Conservation (phyloP, 1,140 invertebrate species). For the Eumaeus atala region DNA sequence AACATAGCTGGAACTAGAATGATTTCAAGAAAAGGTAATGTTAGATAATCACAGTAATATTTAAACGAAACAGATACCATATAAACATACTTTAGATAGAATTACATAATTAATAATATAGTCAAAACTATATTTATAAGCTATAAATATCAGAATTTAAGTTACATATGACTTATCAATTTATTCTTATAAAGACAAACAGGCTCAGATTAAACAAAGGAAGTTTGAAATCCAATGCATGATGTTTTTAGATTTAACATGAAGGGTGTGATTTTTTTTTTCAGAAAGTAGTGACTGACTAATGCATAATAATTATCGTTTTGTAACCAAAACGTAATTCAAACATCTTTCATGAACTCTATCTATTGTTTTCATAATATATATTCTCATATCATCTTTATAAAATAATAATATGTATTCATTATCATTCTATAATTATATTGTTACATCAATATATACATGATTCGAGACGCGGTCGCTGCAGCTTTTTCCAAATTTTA, state of each 20-base stretch:
- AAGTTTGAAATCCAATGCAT: slow-evolving; percentile 1
- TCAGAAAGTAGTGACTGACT: slow-evolving; percentile 5
- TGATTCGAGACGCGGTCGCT: slow-evolving; percentile 43
- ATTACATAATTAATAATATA: too few species aligned
- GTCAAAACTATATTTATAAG: too few species aligned
- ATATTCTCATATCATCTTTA: slow-evolving; percentile 25
- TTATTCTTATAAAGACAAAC: too few species aligned
- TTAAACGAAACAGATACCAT: too few species aligned
- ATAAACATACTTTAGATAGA: too few species aligned
- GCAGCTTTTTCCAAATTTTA: slow-evolving; percentile 54
- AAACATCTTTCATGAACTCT: slow-evolving; percentile 3
- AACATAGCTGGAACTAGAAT: too few species aligned
- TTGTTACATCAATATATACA: slow-evolving; percentile 19
- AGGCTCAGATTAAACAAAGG: neutral
- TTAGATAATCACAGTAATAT: too few species aligned
- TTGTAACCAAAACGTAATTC: neutral
- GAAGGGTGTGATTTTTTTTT: neutral
- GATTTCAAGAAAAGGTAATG: too few species aligned
- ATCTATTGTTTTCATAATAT: neutral
- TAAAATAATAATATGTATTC: slow-evolving; percentile 28
- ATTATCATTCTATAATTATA: slow-evolving; percentile 20
- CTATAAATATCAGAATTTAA: too few species aligned
- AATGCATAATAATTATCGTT: slow-evolving; percentile 1
- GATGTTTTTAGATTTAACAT: slow-evolving; percentile 5
- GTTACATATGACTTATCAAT: too few species aligned